Evolutionary conservation across 2,888 invertebrate genomes (phyloP), one percentile per base, ranked within the genome.

Genomic region (Scelioninae gen. 1): DNA sequence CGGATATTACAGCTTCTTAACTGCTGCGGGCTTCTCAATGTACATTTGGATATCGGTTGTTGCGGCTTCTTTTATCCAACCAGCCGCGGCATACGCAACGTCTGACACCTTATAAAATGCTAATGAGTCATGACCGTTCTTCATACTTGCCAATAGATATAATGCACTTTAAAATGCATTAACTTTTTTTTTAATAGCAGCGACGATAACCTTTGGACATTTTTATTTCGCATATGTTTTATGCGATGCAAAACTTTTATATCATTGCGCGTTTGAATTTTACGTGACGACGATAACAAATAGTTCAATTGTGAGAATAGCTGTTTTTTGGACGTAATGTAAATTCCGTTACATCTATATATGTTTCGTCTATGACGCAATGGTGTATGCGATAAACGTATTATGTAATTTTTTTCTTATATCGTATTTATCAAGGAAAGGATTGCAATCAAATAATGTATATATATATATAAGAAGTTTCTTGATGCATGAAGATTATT

Each of bases 1-100:
- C 83, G 85, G 86, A 86, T 89, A 88, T 88, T 88, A 89, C 89
- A 87, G 88, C 86, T 85, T 71, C 66, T 65, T 51, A 53, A 65
- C 71, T 55, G 84, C 85, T 84, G 84, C 85, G 77, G 84, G 86
- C 79, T 68, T 32, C 65, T 68, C 10, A 15, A 6, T 15, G 58
- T 71, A 65, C 58, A 71, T 71, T 56, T 68, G 45, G 65, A 58
- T 75, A 65, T 69, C 75, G 84, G 77, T 58, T 9, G 83, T 83
- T 80, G 85, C 84, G 82, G 83, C 76, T 78, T 82, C 72, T 75
- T 60, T 80, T 72, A 62, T 84, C 87, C 86, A 87, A 86, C 84
- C 83, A 84, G 83, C 86, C 86, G 84, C 86, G 82, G 72, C 84
- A 63, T 65, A 76, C 86, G 84, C 86, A 87, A 34, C 3, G 84